Evolutionary conservation across 2,113 vertebrate genomes (phyloP), one percentile per base, ranked within the genome.

Genomic region (Chauna torquata): DNA sequence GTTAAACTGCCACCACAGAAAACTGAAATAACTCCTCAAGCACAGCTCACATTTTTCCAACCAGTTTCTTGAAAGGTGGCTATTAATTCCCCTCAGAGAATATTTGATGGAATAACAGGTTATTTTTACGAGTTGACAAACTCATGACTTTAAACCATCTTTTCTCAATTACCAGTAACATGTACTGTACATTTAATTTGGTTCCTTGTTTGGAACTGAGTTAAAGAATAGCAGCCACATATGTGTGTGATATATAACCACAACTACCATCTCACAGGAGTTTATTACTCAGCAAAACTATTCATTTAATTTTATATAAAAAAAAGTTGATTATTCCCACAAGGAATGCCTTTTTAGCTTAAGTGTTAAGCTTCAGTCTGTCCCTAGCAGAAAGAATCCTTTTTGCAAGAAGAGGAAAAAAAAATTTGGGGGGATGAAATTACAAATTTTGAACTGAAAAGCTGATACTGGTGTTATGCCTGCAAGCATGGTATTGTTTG

Each of bases 111-210:
- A 98, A 98, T 97, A 98, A 98, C 86, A 97, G 88, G 94, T 97
- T 90, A 70, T 97, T 98, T 98, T 98, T 97, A 86, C 96, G 90
- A 97, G 95, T 92, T 98, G 97, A 98, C 98, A 98, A 98, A 98
- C 92, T 98, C 97, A 89, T 90, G 95, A 96, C 97, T 98, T 72
- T 71, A 72, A 98, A 97, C 97, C 97, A 59, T 95, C 95, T 98
- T 95, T 95, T 98, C 97, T 98, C 98, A 97, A 95, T 98, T 98
- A 98, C 96, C 92, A 96, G 95, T 96, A 98, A 97, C 12, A n/a
- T 1, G 3, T 44, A 42, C 19, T 59, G 9, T 22, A 76, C 2
- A 2, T 47, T 89, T 70, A 55, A 47, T 52, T 79, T 36, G 2
- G 12, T 23, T 84, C 75, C 61, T 88, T 25, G 17, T 77, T 91